Percentiles rank a stretch among this genome's conserved stretches.
Evolutionary conservation across 2,888 invertebrate species (phyloP).

Genomic region (Synergus itoensis): DNA sequence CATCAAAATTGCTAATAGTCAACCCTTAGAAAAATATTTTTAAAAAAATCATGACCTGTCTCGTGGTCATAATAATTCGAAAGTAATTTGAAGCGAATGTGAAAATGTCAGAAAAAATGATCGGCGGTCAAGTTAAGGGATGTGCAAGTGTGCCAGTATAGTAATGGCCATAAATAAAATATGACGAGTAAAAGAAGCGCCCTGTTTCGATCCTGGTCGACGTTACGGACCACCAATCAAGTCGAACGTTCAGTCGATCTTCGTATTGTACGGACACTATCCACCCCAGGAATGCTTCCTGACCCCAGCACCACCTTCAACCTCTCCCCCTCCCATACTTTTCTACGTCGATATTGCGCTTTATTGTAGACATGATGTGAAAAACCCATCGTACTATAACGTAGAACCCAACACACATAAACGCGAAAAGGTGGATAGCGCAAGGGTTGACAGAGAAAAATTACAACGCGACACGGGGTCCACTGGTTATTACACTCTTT

Average conservation of each 20-base stretch:
- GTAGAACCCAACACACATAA: conserved; percentile 23
- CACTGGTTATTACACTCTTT: conserved; percentile 57
- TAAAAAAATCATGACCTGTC: too few species aligned
- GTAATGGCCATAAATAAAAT: conserved; percentile 1
- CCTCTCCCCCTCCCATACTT: conserved; percentile 21
- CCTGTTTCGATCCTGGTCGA: conserved; percentile 6
- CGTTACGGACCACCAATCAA: conserved; percentile 30
- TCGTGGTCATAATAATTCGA: too few species aligned
- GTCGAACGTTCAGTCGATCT: conserved; percentile 4
- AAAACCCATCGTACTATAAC: conserved; percentile 34
- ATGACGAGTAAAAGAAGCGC: conserved; percentile 7
- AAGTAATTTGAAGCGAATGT: too few species aligned
- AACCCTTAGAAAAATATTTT: too few species aligned
- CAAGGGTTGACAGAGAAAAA: conserved; percentile 57
- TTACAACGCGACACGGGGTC: conserved; percentile 49
- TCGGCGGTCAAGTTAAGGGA: background rate
- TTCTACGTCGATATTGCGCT: conserved; percentile 53
- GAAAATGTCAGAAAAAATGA: background rate
- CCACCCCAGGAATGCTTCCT: conserved; percentile 10
- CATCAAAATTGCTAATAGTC: too few species aligned
- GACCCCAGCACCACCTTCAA: conserved; percentile 15
- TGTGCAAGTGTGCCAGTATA: background rate
- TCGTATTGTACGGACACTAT: conserved; percentile 26
- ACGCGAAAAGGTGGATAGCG: conserved; percentile 23
- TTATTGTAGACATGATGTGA: conserved; percentile 54